Evolutionary conservation across 2,113 vertebrate species (phyloP).

Genomic region (Pandion haliaetus): DNA sequence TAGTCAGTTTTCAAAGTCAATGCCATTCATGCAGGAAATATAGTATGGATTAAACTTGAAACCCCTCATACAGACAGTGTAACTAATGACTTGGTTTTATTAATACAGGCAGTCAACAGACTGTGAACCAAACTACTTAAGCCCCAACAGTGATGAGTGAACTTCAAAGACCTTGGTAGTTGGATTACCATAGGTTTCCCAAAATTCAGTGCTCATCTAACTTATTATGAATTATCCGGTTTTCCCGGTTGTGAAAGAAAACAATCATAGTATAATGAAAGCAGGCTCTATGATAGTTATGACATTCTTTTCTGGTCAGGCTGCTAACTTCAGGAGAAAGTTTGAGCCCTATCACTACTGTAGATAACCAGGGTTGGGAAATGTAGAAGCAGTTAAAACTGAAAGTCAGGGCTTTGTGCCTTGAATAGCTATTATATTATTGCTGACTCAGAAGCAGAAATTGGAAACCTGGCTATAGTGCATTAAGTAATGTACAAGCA

Average conservation of each 20-base stretch:
- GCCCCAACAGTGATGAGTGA: not conserved
- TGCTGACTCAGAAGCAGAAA: not conserved
- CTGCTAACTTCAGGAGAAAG: not conserved
- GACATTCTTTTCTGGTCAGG: not conserved
- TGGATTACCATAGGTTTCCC: not conserved
- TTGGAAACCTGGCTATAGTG: not conserved
- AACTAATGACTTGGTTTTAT: not conserved
- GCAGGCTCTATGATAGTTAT: not conserved
- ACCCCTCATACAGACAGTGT: not conserved
- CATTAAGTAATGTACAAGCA: not conserved
- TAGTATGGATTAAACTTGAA: not conserved
- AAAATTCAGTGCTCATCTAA: not conserved
- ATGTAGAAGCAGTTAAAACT: not conserved
- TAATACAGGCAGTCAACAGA: not conserved
- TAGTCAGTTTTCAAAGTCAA: not conserved
- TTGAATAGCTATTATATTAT: not conserved
- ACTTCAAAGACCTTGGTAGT: not conserved
- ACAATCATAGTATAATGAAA: not conserved
- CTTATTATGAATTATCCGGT: not conserved
- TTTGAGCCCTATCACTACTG: not conserved
- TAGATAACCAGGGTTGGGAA: not conserved
- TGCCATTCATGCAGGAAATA: not conserved
- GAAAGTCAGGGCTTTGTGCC: not conserved
- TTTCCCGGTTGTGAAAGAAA: not conserved
- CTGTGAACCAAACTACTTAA: not conserved